Conservation (phyloP, 1,140 invertebrate genomes). For the Papilio machaon region DNA sequence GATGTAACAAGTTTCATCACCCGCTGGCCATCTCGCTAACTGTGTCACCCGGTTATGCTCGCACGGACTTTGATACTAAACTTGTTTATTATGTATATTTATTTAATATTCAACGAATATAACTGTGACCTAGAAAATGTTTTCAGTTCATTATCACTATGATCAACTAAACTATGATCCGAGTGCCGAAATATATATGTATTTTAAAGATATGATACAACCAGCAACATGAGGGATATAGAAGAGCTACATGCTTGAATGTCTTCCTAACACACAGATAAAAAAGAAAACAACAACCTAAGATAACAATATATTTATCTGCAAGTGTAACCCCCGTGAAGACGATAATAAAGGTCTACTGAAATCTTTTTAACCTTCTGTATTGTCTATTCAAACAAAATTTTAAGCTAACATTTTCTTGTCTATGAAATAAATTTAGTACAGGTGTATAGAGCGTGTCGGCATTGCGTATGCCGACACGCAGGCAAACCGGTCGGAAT, state of each 20-base stretch:
- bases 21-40: constrained; percentile 12
- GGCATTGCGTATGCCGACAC: not conserved
- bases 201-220: too few species aligned
- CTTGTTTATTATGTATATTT: not conserved
- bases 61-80: not conserved
- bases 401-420: not conserved
- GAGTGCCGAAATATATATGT: not conserved
- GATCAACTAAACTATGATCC: too few species aligned
- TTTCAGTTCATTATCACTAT: not conserved
- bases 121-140: not conserved
- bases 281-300: too few species aligned
- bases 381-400: not conserved
- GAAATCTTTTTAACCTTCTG: too few species aligned
- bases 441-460: constrained; percentile 5
- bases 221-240: too few species aligned
- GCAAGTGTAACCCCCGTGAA: too few species aligned
- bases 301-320: too few species aligned
- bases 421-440: not conserved
- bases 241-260: too few species aligned
- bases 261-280: too few species aligned
- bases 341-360: too few species aligned
- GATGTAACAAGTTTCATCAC: constrained; percentile 14
- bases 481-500: not conserved
- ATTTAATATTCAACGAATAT: not conserved
- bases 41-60: constrained; percentile 27